These are phyloP conservation scores for Poecilia picta DNA, from an alignment of 2,797 vertebrate species.

Conservation along the genomic window DNA sequence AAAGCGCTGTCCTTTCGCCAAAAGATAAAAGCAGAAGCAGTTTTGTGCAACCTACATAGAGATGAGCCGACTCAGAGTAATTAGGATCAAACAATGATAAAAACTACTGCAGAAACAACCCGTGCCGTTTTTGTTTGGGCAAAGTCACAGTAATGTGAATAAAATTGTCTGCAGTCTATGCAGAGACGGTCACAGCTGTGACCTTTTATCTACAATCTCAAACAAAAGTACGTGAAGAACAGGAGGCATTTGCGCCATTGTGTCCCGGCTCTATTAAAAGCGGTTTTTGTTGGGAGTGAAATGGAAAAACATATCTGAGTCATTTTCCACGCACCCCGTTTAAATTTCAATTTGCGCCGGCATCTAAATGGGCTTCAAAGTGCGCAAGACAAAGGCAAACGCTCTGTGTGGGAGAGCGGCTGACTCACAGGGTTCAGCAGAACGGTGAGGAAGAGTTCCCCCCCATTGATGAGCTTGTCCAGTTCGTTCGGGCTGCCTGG, in stretches of 20 bases:
- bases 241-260: background rate
- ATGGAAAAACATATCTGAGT: constrained; percentile 25
- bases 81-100: constrained; percentile 8
- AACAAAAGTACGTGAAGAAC: constrained; percentile 30
- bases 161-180: background rate
- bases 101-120: background rate
- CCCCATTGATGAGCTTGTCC: constrained; percentile 98
- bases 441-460: constrained; percentile 96
- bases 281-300: background rate
- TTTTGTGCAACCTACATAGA: background rate
- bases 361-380: constrained; percentile 36
- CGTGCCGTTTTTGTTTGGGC: background rate
- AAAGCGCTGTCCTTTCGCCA: background rate
- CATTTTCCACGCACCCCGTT: constrained; percentile 38
- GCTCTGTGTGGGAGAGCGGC: constrained; percentile 10
- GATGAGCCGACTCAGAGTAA: background rate
- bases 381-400: constrained; percentile 30
- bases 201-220: constrained; percentile 15
- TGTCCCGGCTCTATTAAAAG: constrained; percentile 23
- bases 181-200: background rate
- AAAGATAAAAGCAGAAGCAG: background rate
- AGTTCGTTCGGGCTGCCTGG: constrained; percentile 95
- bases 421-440: constrained; percentile 95
- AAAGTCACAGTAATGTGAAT: background rate
- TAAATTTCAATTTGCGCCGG: constrained; percentile 48